Conservation (phyloP, 2,888 invertebrate species). For the Drosophila setosimentum region DNA sequence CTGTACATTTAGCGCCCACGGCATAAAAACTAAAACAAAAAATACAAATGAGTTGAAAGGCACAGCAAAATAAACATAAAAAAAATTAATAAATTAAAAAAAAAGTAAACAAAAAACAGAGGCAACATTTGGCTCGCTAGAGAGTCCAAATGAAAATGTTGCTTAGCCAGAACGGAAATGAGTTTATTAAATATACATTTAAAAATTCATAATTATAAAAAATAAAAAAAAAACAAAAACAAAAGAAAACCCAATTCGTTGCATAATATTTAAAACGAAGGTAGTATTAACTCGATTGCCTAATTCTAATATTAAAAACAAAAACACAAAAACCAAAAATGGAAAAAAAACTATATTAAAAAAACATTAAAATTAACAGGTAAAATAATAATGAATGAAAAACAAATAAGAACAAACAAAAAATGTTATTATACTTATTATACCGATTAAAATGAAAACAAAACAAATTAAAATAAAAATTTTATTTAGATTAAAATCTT, state of each 20-base stretch:
- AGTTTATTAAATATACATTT: conserved; percentile 81
- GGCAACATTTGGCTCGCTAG: conserved; percentile 59
- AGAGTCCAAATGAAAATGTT: conserved; percentile 53
- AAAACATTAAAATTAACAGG: conserved; percentile 78
- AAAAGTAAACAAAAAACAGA: conserved; percentile 41
- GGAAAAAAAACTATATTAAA: conserved; percentile 61
- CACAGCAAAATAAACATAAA: conserved; percentile 60
- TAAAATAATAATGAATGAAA: conserved; percentile 76
- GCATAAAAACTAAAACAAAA: conserved; percentile 57
- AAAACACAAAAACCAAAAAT: conserved; percentile 61
- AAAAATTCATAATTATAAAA: conserved; percentile 65
- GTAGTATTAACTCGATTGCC: conserved; percentile 83
- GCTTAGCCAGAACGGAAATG: conserved; percentile 80
- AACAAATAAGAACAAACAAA: conserved; percentile 75
- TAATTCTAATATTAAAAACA: conserved; percentile 83
- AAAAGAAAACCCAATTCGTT: conserved; percentile 70
- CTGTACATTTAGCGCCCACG: conserved; percentile 79
- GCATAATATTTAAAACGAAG: conserved; percentile 83
- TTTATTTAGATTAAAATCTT: conserved; percentile 83
- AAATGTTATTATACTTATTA: conserved; percentile 85
- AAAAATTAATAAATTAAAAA: conserved; percentile 37
- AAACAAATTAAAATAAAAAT: conserved; percentile 83
- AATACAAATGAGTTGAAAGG: conserved; percentile 62
- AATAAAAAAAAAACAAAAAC: conserved; percentile 46
- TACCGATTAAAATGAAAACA: conserved; percentile 83